Percentiles rank a stretch among this genome's conserved stretches.
Evolutionary conservation across 2,797 vertebrate genomes (phyloP).

Genomic region (Heliangelus exortis): DNA sequence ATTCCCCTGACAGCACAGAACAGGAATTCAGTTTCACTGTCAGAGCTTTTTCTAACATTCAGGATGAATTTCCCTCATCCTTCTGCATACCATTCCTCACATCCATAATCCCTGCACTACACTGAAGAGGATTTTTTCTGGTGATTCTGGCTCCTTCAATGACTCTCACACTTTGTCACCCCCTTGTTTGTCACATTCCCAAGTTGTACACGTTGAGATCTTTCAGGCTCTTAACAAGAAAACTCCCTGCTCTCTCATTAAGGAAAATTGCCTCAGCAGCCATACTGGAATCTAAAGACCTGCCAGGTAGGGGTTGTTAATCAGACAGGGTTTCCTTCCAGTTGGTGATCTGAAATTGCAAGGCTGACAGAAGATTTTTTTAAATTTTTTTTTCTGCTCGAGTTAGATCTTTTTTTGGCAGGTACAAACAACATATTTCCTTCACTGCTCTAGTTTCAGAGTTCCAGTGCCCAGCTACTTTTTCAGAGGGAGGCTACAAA

Average conservation of each 20-base stretch:
- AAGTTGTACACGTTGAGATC: background rate
- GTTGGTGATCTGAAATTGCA: background rate
- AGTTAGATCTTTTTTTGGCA: slow-evolving; percentile 46
- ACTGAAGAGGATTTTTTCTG: background rate
- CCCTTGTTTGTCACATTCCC: background rate
- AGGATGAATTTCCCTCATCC: slow-evolving; percentile 26
- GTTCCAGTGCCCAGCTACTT: slow-evolving; percentile 72
- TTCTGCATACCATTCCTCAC: background rate
- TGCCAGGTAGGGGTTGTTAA: background rate
- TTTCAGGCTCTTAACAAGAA: background rate
- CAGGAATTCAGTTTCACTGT: background rate
- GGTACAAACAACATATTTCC: slow-evolving; percentile 78
- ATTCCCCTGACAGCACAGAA: background rate
- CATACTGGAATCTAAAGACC: background rate
- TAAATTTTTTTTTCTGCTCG: background rate
- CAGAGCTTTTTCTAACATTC: background rate
- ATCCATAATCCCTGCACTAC: background rate
- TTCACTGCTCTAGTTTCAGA: slow-evolving; percentile 81
- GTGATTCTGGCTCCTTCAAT: background rate
- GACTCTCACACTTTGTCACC: background rate
- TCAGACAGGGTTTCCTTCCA: background rate
- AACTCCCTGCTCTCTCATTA: background rate
- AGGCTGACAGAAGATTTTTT: background rate
- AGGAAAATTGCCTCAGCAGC: background rate
- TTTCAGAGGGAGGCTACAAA: slow-evolving; percentile 35